A percentile compares a stretch with the other conserved stretches of the same genome.
Conservation (phyloP, 2,888 invertebrate genomes). For the Mythimna albipuncta region DNA sequence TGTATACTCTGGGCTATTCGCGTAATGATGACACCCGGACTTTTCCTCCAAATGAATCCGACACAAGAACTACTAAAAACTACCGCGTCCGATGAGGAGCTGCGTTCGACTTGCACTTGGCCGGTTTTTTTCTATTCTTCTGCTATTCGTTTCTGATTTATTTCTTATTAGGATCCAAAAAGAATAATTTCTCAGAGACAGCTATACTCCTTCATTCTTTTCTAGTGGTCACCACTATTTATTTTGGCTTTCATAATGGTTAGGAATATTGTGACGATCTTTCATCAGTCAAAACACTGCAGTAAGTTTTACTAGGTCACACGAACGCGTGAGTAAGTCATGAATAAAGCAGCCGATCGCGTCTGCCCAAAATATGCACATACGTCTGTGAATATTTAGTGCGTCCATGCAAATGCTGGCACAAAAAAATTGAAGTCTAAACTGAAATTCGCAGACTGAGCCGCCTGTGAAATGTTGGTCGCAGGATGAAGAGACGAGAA, state of each 20-base stretch:
- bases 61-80: too few species aligned
- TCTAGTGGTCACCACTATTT: neutral
- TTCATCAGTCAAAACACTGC: neutral
- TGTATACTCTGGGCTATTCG: too few species aligned
- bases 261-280: neutral
- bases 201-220: neutral
- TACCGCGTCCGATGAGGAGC: too few species aligned
- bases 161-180: too few species aligned
- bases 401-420: conserved; percentile 13
- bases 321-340: neutral
- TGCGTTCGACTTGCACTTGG: too few species aligned
- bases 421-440: neutral
- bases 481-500: too few species aligned
- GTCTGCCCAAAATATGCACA: conserved; percentile 17
- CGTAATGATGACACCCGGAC: too few species aligned
- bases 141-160: too few species aligned
- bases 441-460: neutral
- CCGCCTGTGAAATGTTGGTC: neutral
- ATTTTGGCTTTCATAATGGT: neutral
- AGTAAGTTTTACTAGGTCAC: neutral
- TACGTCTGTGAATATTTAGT: conserved; percentile 4
- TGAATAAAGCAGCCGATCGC: conserved; percentile 16
- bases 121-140: too few species aligned
- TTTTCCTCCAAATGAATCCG: too few species aligned
- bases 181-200: too few species aligned